Base-by-base conservation (phyloP, 2,888 invertebrate genomes). In the Sisyra nigra region DNA sequence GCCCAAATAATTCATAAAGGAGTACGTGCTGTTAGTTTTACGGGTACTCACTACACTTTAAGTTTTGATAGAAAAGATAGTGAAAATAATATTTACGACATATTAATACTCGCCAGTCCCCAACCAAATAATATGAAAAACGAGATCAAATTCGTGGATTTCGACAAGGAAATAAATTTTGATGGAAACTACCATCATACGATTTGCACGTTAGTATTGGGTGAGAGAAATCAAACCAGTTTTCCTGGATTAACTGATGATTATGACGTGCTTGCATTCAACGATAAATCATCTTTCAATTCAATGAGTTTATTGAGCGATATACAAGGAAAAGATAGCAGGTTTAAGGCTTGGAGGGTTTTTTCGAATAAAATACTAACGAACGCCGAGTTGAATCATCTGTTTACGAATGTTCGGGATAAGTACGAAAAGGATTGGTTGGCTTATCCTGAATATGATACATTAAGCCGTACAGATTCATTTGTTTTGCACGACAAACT, bases 41-140 rank as follows among this genome's bases (percentile, higher is more conserved):
- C 47, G 17, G 44, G 44, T 18, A 49, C 44, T 29, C 41, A 15
- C 13, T 43, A 43, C 31, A 19, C 32, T 13, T 15, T 43, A 7
- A 36, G 37, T 14, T 43, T 14, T 43, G 38, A 37, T 9, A 13
- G 9, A 9, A 38, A 29, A n/a, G 8, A 38, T 13, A 30, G 10
- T 11, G 17, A 43, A n/a, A 29, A 37, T 8, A 18, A 32, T 31
- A 45, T 46, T 5, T 76, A 71, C 51, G 73, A 76, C 50, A 60
- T 69, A 44, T 68, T 77, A 2, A 63, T 77, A 35, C 48, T 77
- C 13, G 75, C 76, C 11, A 55, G 66, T 19, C 76, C 76, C 1
- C 55, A 73, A 31, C 66, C 67, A 6, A 47, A 47, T 1, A 63
- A 67, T 53, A 63, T 59, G 32, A 44, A 54, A 45, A 54, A 50